phyloP scores from a whole-genome alignment of 2,113 vertebrate genomes.

The Pogonocichla stellata region DNA sequence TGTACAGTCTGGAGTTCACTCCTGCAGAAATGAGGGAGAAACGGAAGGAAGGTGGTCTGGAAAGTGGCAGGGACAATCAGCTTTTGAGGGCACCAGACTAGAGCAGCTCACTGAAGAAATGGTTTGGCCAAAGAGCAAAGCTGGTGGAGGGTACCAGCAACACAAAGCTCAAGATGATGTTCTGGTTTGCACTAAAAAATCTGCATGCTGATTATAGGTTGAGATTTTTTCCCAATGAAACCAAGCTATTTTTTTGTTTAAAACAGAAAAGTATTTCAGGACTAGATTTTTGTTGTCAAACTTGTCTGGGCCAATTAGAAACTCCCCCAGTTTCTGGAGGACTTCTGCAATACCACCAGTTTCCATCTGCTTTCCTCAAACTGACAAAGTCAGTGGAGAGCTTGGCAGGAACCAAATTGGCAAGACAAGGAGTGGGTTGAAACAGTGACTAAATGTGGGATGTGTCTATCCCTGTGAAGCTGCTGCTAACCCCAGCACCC shows the following conservation, averaged over 20 bases:
- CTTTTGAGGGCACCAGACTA: background rate
- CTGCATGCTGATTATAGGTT: background rate
- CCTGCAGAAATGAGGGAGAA: background rate
- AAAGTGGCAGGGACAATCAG: background rate
- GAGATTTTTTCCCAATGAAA: background rate
- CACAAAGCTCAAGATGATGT: background rate
- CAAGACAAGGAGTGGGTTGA: background rate
- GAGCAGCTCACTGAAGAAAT: background rate
- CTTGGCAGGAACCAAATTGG: background rate
- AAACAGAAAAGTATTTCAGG: background rate
- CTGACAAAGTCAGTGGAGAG: background rate
- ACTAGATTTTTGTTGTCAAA: background rate
- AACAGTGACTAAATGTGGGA: background rate
- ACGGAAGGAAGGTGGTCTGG: background rate
- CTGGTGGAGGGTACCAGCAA: background rate
- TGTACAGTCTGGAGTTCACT: background rate
- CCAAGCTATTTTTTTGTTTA: background rate
- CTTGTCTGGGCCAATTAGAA: background rate
- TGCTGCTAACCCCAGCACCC: background rate
- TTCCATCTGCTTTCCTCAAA: background rate
- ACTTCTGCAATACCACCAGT: background rate
- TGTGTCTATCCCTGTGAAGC: background rate
- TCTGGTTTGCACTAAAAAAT: background rate
- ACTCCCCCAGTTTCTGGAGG: background rate
- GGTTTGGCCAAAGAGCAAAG: background rate